Percentiles rank a stretch among this genome's conserved stretches.
phyloP scores from a whole-genome alignment of 2,888 invertebrate species.

The Allygus modestus region DNA sequence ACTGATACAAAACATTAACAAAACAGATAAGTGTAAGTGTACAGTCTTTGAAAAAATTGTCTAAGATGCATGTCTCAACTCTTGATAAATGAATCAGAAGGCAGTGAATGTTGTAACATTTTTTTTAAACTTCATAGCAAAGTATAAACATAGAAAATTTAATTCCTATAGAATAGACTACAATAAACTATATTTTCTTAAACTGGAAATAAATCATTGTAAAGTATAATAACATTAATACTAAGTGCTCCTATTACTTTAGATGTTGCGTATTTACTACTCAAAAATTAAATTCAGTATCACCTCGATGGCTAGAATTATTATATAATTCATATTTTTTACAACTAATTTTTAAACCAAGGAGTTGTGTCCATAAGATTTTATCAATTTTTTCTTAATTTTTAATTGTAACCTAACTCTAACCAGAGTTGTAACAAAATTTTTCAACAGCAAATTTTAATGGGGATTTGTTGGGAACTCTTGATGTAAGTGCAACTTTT shows the following conservation, averaged over 20 bases:
- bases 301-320: too few relatives aligned
- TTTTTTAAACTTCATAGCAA: neutral
- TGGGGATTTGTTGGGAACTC: too few relatives aligned
- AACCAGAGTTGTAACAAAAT: too few relatives aligned
- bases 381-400: too few relatives aligned
- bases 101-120: neutral
- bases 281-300: neutral
- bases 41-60: neutral
- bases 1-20: neutral
- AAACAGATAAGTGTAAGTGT: neutral
- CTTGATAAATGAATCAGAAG: neutral
- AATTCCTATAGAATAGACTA: neutral
- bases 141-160: neutral
- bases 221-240: neutral
- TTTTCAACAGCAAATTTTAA: too few relatives aligned
- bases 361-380: too few relatives aligned
- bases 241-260: neutral
- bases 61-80: neutral
- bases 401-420: too few relatives aligned
- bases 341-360: too few relatives aligned
- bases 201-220: neutral
- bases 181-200: slow-evolving; percentile 31
- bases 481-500: too few relatives aligned
- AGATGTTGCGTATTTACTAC: neutral
- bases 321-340: too few relatives aligned